These are phyloP conservation scores for Agonopterix arenella DNA, from an alignment of 2,888 invertebrate species.

Conservation along the genomic window DNA sequence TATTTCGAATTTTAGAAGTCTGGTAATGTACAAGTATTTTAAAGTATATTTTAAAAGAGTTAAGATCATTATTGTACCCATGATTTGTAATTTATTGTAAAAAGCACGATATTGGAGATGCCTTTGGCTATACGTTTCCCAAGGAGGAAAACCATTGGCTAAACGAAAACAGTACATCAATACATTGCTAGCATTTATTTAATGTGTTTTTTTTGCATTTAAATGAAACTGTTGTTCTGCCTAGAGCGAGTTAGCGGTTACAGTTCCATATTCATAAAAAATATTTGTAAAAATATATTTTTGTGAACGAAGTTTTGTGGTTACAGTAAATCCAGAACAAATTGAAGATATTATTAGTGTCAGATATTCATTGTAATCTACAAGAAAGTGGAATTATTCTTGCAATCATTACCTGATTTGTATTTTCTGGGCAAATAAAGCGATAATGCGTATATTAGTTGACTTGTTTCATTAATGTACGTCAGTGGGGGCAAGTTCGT, in stretches of 20 bases:
- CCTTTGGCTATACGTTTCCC: too few relatives aligned
- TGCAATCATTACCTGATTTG: conserved; percentile 63
- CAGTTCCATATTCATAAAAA: conserved; percentile 59
- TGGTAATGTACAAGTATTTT: conserved; percentile 2
- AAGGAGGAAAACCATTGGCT: too few relatives aligned
- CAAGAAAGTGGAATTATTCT: conserved; percentile 58
- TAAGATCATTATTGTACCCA: conserved; percentile 1
- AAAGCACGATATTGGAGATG: not conserved
- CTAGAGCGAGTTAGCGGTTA: conserved; percentile 44
- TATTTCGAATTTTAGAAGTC: not conserved
- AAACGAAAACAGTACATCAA: conserved; percentile 13
- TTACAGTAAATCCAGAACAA: conserved; percentile 30
- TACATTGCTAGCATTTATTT: conserved; percentile 21
- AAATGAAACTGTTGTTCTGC: conserved; percentile 23
- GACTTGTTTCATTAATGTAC: conserved; percentile 24
- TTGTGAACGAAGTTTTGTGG: conserved; percentile 63
- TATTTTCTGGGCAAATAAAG: conserved; percentile 76
- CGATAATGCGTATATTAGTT: conserved; percentile 53
- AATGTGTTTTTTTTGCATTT: conserved; percentile 26
- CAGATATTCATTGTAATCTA: conserved; percentile 42
- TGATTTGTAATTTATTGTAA: conserved; percentile 1
- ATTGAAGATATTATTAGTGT: conserved; percentile 23
- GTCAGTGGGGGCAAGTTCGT: not conserved
- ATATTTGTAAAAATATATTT: conserved; percentile 64
- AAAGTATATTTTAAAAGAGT: conserved; percentile 2